phyloP scores from a whole-genome alignment of 2,797 vertebrate species.

The Botia almorhae region DNA sequence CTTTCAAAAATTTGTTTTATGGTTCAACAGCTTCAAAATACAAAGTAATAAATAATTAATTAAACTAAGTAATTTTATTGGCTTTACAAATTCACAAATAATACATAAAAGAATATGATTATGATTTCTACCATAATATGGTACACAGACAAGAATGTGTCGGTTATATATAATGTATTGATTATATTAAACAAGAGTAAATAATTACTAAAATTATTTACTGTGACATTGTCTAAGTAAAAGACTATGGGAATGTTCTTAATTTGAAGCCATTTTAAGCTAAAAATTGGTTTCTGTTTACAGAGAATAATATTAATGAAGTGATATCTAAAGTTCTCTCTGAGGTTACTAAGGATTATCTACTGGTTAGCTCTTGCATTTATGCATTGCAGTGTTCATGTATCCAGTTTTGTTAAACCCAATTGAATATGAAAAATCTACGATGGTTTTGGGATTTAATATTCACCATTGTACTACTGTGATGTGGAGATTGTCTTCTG shows the following conservation, averaged over 20 bases:
- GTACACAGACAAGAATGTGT: too few species aligned
- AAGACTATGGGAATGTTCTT: neutral
- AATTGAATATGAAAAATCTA: constrained; percentile 33
- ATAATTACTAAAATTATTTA: too few species aligned
- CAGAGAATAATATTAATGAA: neutral
- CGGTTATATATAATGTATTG: too few species aligned
- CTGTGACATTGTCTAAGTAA: too few species aligned
- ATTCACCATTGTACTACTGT: constrained; percentile 44
- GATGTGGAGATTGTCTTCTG: constrained; percentile 47
- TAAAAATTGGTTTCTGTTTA: neutral
- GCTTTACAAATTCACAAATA: too few species aligned
- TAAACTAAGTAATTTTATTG: too few species aligned
- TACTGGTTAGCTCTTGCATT: constrained; percentile 15
- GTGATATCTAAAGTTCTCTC: neutral
- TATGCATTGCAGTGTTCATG: neutral
- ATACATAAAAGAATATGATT: too few species aligned
- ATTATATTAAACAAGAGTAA: too few species aligned
- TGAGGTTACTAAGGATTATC: neutral
- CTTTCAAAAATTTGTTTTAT: neutral
- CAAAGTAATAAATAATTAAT: neutral
- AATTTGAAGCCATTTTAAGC: neutral
- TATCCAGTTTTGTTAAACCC: constrained; percentile 15
- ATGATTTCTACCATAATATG: too few species aligned
- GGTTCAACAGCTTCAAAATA: constrained; percentile 4
- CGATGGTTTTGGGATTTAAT: constrained; percentile 46